Percentiles rank a stretch among this genome's conserved stretches.
phyloP scores from a whole-genome alignment of 2,113 vertebrate genomes.

The Fukomys damarensis region DNA sequence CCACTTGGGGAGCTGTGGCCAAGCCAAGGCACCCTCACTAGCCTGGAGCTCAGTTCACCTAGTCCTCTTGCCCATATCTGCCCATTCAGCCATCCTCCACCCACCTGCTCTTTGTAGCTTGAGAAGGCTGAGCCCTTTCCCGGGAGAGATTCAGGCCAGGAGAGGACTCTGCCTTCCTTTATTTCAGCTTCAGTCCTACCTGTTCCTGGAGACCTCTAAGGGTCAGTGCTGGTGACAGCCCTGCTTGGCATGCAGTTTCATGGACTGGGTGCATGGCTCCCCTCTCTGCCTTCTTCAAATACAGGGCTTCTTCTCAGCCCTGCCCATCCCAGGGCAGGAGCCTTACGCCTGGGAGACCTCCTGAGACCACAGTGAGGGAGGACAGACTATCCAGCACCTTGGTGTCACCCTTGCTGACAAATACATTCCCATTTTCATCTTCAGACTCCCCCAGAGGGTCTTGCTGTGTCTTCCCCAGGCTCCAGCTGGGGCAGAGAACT shows the following conservation, averaged over 20 bases:
- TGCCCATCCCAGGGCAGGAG: rapidly evolving
- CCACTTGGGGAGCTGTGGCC: not conserved
- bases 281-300: not conserved
- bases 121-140: not conserved
- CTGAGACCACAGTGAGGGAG: too few species aligned
- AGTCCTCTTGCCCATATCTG: not conserved
- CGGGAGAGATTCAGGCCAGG: not conserved
- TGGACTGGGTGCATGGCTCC: rapidly evolving
- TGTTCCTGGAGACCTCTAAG: rapidly evolving
- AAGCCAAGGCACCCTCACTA: rapidly evolving
- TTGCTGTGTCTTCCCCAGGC: rapidly evolving
- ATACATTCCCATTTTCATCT: not conserved
- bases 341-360: not conserved
- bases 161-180: not conserved
- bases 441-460: not conserved
- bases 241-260: rapidly evolving
- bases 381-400: too few species aligned
- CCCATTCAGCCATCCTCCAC: rapidly evolving
- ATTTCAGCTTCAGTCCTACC: rapidly evolving
- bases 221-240: too few species aligned
- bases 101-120: not conserved
- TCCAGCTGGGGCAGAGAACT: rapidly evolving
- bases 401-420: not conserved
- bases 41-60: rapidly evolving
- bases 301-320: not conserved